These are phyloP conservation scores for Amphiprion ocellaris DNA, from an alignment of 2,113 vertebrate genomes.

Conservation along the genomic window DNA sequence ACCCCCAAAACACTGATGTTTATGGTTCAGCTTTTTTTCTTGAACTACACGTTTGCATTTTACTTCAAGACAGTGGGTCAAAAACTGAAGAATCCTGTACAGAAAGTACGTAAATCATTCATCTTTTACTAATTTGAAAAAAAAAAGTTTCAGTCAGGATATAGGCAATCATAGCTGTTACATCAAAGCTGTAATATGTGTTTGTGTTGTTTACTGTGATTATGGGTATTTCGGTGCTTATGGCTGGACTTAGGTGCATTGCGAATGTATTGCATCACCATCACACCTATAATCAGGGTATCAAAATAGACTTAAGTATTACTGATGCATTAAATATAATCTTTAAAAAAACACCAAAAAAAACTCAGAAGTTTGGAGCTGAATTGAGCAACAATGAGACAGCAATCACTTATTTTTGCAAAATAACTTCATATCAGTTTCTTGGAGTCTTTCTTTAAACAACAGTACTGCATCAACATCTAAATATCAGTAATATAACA, in stretches of 20 bases:
- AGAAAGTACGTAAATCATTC: neutral
- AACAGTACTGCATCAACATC: neutral
- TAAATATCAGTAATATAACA: slow-evolving; percentile 10
- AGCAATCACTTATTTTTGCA: neutral
- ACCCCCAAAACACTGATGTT: slow-evolving; percentile 41
- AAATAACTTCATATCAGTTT: slow-evolving; percentile 11
- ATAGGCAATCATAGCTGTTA: neutral
- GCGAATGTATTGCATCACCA: slow-evolving; percentile 44
- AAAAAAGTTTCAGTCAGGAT: slow-evolving; percentile 2
- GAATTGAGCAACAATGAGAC: slow-evolving; percentile 6
- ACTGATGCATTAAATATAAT: slow-evolving; percentile 42
- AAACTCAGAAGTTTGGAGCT: neutral
- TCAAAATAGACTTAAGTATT: slow-evolving; percentile 24
- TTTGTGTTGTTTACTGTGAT: slow-evolving; percentile 58
- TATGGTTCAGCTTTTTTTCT: slow-evolving; percentile 34
- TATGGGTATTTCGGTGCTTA: slow-evolving; percentile 55
- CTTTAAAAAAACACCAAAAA: neutral
- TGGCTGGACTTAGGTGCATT: slow-evolving; percentile 49
- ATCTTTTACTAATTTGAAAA: neutral
- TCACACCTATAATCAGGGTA: slow-evolving; percentile 55
- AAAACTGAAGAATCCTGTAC: slow-evolving; percentile 12
- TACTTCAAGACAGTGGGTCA: slow-evolving; percentile 12
- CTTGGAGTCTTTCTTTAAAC: neutral
- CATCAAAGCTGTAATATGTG: slow-evolving; percentile 45
- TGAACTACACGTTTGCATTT: slow-evolving; percentile 15